Percentiles rank a stretch among this genome's conserved stretches.
phyloP scores from a whole-genome alignment of 2,113 vertebrate species.

The Bubalus kerabau region DNA sequence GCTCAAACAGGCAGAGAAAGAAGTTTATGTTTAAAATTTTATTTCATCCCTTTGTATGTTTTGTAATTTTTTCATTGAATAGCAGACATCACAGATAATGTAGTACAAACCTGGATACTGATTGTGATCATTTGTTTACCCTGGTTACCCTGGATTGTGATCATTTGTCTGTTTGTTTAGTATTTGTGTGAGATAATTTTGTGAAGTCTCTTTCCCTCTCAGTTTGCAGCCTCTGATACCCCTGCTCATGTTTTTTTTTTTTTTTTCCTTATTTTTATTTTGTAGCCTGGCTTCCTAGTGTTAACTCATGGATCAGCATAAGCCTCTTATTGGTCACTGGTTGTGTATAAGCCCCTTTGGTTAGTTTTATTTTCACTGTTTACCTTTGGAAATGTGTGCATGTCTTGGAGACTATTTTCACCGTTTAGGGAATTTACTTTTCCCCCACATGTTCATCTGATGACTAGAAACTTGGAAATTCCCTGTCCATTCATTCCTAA shows the following conservation, averaged over 20 bases:
- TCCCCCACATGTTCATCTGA: background rate
- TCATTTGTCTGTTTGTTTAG: background rate
- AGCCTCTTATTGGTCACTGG: background rate
- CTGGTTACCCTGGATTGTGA: too few relatives aligned
- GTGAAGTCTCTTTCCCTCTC: background rate
- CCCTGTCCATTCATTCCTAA: background rate
- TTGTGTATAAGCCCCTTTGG: background rate
- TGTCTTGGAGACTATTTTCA: background rate
- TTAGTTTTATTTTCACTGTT: constrained; percentile 4
- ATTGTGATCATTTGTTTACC: background rate
- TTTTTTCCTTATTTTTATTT: background rate
- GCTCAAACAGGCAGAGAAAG: background rate
- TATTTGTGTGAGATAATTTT: background rate
- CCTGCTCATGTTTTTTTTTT: background rate
- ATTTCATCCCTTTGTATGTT: background rate
- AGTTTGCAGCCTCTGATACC: background rate
- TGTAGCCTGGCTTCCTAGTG: background rate
- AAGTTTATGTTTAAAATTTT: background rate
- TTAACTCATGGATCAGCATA: background rate
- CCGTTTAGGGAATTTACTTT: background rate
- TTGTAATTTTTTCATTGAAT: background rate
- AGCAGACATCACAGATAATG: background rate
- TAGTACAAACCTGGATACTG: background rate
- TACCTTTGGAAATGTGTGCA: background rate
- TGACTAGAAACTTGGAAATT: background rate